Conservation (phyloP, 2,797 vertebrate species). For the Anguilla megastoma region DNA sequence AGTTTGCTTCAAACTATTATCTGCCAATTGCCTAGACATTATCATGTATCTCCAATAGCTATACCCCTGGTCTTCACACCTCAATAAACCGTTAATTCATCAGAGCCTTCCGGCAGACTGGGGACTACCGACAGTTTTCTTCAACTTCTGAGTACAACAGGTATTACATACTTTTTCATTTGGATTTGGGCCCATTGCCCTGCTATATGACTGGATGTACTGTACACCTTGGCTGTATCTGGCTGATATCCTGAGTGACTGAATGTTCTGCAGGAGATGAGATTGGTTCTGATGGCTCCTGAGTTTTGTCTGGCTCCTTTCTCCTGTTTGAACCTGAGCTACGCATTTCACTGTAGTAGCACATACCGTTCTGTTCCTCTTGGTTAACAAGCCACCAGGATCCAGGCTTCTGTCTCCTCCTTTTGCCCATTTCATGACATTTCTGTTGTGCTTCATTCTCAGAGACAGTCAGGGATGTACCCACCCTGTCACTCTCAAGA, state of each 20-base stretch:
- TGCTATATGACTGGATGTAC: background rate
- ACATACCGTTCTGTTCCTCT: conserved; percentile 30
- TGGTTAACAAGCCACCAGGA: conserved; percentile 55
- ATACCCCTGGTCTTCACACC: conserved; percentile 22
- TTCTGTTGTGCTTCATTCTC: conserved; percentile 43
- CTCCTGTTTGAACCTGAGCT: conserved; percentile 42
- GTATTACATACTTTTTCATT: conserved; percentile 21
- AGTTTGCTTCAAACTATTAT: too few species aligned
- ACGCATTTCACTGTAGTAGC: conserved; percentile 17
- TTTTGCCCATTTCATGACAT: conserved; percentile 36
- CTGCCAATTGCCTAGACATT: too few species aligned
- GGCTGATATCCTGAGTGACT: conserved; percentile 32
- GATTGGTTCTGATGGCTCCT: background rate
- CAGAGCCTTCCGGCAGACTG: background rate
- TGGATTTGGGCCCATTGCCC: conserved; percentile 24
- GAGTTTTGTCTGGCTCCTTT: conserved; percentile 29
- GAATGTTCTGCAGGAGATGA: conserved; percentile 32
- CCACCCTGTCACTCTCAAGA: background rate
- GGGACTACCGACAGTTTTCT: background rate
- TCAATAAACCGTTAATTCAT: conserved; percentile 25
- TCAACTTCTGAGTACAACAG: background rate
- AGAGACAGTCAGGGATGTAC: background rate
- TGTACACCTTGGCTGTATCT: background rate
- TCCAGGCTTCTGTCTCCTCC: conserved; percentile 57
- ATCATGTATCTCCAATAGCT: conserved; percentile 3